These are phyloP conservation scores for Potorous gilbertii DNA, from an alignment of 2,797 vertebrate genomes.

Conservation along the genomic window DNA sequence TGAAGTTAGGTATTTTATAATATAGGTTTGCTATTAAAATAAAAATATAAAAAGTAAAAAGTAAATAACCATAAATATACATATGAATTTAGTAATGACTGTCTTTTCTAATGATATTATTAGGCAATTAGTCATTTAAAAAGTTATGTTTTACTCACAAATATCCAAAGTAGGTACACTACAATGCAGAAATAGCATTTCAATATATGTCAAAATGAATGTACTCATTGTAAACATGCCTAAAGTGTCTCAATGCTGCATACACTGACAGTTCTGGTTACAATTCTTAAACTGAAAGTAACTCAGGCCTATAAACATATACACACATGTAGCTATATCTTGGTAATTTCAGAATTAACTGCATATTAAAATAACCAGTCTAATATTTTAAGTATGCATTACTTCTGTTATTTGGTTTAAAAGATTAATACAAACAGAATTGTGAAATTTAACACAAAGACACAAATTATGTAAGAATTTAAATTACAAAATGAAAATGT, in stretches of 20 bases:
- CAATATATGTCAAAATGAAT: conserved; percentile 39
- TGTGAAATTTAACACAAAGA: conserved; percentile 61
- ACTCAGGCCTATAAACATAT: conserved; percentile 40
- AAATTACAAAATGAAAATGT: conserved; percentile 58
- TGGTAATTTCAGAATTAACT: conserved; percentile 51
- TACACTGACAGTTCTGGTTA: neutral
- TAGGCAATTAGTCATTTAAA: conserved; percentile 53
- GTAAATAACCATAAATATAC: conserved; percentile 9
- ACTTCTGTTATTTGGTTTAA: conserved; percentile 30
- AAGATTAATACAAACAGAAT: conserved; percentile 58
- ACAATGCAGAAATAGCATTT: conserved; percentile 51
- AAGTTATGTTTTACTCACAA: conserved; percentile 54
- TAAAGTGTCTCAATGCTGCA: conserved; percentile 10
- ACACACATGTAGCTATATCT: conserved; percentile 10
- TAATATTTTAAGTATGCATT: conserved; percentile 17
- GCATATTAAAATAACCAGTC: conserved; percentile 60
- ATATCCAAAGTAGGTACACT: conserved; percentile 41
- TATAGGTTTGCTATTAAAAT: conserved; percentile 20
- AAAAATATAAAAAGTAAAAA: conserved; percentile 22
- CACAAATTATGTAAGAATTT: conserved; percentile 59
- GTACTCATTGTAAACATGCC: conserved; percentile 63
- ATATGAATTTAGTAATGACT: conserved; percentile 16
- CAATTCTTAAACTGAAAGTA: neutral
- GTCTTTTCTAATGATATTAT: conserved; percentile 40
- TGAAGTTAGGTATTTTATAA: conserved; percentile 70